Evolutionary conservation across 2,888 invertebrate species (phyloP), one percentile per base, ranked within the genome.

Genomic region (Nemoura dubitans): DNA sequence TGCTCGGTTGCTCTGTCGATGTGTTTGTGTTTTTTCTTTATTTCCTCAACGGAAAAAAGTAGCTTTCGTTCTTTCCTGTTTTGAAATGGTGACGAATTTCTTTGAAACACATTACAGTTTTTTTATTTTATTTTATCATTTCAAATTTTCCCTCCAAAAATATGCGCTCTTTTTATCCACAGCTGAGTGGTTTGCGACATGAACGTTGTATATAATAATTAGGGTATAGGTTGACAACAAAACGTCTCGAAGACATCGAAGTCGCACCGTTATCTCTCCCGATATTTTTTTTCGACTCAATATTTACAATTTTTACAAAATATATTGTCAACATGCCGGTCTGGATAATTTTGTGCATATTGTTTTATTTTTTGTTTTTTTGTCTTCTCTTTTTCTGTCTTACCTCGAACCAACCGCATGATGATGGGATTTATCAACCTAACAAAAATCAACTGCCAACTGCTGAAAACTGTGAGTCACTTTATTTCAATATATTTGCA

Each of bases 331-430:
- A 81, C 21, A n/a, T 59, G 77, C 7, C 26, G 81, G 59, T 21
- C 16, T 59, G 59, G 21, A 59, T 21, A 21, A 59, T 21, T 83
- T 86, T 86, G 88, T 86, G 86, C 83, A 85, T 84, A 83, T 88
- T 86, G 43, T 87, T 87, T 89, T 90, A 90, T 89, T 90, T 92
- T 91, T 92, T 91, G 92, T 92, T 92, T 92, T 92, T 93, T 93
- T 93, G 92, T 92, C 92, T 91, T 92, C 91, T 92, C 91, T 91
- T 91, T 92, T 92, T 92, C 91, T 92, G 91, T 92, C 91, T 93
- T 92, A 92, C 92, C 92, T 91, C 92, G 28, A 30, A 43, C n/a
- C 36, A 36, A 36, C 83, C 27, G 76, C 84, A 84, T 84, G 84
- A 28, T 30, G 59, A 84, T 84, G 84, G 59, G 84, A 84, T 42